phyloP scores from a whole-genome alignment of 2,113 vertebrate genomes.

The Glaucomys volans region DNA sequence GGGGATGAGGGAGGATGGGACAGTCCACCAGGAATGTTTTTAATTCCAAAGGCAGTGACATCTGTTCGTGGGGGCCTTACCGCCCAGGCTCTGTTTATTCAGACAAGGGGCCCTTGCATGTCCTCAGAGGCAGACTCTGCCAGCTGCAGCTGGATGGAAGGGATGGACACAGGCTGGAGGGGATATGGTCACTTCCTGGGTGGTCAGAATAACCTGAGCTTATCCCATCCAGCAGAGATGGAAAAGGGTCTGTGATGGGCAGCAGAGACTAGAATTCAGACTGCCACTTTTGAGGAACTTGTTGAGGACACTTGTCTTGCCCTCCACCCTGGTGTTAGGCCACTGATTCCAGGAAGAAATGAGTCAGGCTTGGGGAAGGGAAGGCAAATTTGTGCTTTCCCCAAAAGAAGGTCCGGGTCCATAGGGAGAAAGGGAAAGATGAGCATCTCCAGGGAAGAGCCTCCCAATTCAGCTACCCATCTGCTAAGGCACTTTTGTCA shows the following conservation, averaged over 20 bases:
- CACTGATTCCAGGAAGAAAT: conserved; percentile 23
- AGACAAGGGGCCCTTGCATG: not conserved
- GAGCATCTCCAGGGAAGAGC: conserved; percentile 66
- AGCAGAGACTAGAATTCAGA: not conserved
- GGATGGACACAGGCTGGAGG: not conserved
- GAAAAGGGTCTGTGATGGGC: not conserved
- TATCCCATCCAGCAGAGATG: not conserved
- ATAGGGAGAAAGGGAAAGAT: conserved; percentile 46
- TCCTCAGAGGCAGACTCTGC: conserved; percentile 19
- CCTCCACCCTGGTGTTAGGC: not conserved
- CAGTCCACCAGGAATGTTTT: conserved; percentile 63
- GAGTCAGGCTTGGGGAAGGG: conserved; percentile 54
- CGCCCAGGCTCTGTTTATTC: conserved; percentile 72
- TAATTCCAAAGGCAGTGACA: conserved; percentile 70
- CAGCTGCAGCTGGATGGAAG: conserved; percentile 32
- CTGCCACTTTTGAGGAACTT: conserved; percentile 53
- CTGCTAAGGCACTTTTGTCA: conserved; percentile 70
- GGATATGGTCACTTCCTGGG: not conserved
- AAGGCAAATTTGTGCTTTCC: conserved; percentile 31
- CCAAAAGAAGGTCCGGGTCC: conserved; percentile 49
- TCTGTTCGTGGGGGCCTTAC: conserved; percentile 59
- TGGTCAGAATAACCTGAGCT: not conserved
- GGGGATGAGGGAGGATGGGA: not conserved
- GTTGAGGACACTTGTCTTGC: not conserved
- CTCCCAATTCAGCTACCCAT: conserved; percentile 67